phyloP scores from a whole-genome alignment of 2,113 vertebrate species.

The Lepus europaeus region DNA sequence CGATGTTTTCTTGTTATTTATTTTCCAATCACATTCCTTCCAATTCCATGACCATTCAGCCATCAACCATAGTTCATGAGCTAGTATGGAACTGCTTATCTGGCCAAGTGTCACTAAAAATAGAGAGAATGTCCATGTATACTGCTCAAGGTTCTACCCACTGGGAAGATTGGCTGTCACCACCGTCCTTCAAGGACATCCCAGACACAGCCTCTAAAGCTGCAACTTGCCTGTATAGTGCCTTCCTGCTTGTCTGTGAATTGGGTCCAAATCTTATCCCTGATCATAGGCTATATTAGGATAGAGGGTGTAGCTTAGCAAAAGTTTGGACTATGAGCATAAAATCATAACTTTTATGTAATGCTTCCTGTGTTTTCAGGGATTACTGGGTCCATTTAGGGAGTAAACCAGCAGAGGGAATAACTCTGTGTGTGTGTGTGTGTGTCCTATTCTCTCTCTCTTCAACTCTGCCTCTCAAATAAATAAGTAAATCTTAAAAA shows the following conservation, averaged over 20 bases:
- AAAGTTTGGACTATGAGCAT: not conserved
- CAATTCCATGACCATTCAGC: not conserved
- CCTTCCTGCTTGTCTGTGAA: not conserved
- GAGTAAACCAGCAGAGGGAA: too few relatives aligned
- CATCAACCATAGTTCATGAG: not conserved
- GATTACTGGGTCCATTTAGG: not conserved
- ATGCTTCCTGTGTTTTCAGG: not conserved
- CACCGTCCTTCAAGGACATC: not conserved
- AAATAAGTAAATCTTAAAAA: too few relatives aligned
- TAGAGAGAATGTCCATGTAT: not conserved
- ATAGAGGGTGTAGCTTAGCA: not conserved
- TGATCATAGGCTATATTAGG: not conserved
- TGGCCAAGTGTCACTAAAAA: not conserved
- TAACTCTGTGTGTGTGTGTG: too few relatives aligned
- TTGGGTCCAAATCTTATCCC: too few relatives aligned
- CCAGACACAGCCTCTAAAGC: not conserved
- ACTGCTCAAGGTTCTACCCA: not conserved
- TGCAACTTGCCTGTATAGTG: not conserved
- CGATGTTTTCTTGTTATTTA: not conserved
- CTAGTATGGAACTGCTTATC: not conserved
- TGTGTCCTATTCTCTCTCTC: too few relatives aligned
- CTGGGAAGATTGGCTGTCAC: rapidly evolving
- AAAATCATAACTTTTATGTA: not conserved
- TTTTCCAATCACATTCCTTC: not conserved
- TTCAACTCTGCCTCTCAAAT: too few relatives aligned